Percentiles rank a stretch among this genome's conserved stretches.
Conservation (phyloP, 2,797 vertebrate species). For the Pithecia hirsuta region DNA sequence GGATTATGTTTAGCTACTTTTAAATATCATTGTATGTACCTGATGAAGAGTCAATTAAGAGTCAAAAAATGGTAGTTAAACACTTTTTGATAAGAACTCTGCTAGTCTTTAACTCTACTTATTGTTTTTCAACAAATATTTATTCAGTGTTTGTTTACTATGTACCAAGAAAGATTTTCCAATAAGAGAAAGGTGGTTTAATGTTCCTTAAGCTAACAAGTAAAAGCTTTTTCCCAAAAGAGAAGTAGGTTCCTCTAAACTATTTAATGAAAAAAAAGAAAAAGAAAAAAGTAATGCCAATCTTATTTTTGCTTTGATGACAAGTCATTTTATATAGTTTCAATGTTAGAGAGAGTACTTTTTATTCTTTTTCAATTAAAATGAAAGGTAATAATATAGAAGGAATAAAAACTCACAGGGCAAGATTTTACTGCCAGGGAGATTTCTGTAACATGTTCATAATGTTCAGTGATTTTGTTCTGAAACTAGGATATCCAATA, state of each 20-base stretch:
- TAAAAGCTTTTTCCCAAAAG: constrained; percentile 28
- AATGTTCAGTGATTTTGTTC: constrained; percentile 8
- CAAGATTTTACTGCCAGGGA: constrained; percentile 77
- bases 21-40: neutral
- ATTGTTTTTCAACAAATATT: neutral
- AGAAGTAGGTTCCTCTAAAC: neutral
- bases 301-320: constrained; percentile 33
- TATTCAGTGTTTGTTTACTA: neutral
- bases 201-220: neutral
- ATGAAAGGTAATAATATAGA: neutral
- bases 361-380: constrained; percentile 43
- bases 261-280: neutral
- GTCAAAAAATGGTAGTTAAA: neutral
- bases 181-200: neutral
- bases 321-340: constrained; percentile 19
- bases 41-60: neutral
- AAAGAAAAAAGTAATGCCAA: neutral
- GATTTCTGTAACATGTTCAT: constrained; percentile 27
- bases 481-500: constrained; percentile 20
- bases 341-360: neutral
- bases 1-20: constrained; percentile 50
- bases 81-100: neutral
- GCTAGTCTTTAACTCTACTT: neutral
- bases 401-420: constrained; percentile 59
- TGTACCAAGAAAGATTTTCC: constrained; percentile 2